These are phyloP conservation scores for Protomyctophum bolini DNA, from an alignment of 2,113 vertebrate species.

Conservation along the genomic window DNA sequence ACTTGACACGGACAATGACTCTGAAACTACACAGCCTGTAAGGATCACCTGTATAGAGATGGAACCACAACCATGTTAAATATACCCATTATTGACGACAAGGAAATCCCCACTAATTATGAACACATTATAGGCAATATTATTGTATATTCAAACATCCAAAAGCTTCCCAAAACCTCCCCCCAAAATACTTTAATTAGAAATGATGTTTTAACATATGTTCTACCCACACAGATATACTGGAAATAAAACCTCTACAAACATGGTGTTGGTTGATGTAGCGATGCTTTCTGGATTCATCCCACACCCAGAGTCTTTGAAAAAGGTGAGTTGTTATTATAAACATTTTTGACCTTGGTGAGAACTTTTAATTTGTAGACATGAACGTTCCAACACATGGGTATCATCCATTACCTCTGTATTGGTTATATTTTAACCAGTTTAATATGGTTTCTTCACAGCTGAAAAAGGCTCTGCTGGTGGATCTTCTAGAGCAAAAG, in stretches of 20 bases:
- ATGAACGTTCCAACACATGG: not conserved
- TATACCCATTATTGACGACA: too few species aligned
- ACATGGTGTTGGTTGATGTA: slow-evolving; percentile 75
- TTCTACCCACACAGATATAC: slow-evolving; percentile 19
- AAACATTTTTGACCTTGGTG: not conserved
- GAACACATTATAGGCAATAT: too few species aligned
- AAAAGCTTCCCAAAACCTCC: too few species aligned
- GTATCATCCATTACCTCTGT: too few species aligned
- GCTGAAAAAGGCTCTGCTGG: slow-evolving; percentile 34
- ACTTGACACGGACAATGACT: slow-evolving; percentile 8
- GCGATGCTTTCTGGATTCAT: slow-evolving; percentile 71
- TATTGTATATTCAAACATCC: too few species aligned
- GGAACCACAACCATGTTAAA: too few species aligned
- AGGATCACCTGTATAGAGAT: slow-evolving; percentile 10
- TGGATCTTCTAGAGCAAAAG: slow-evolving; percentile 66
- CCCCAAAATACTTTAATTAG: too few species aligned
- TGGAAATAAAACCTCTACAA: slow-evolving; percentile 34
- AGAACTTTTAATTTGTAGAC: not conserved
- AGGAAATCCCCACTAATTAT: too few species aligned
- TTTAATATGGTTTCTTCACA: slow-evolving; percentile 27
- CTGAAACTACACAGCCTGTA: slow-evolving; percentile 29
- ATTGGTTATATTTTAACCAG: not conserved
- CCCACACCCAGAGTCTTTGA: slow-evolving; percentile 40
- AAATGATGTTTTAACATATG: not conserved
- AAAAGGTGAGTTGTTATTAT: slow-evolving; percentile 30